Evolutionary conservation across 2,113 vertebrate species (phyloP).

Genomic region (Erythrolamprus reginae): DNA sequence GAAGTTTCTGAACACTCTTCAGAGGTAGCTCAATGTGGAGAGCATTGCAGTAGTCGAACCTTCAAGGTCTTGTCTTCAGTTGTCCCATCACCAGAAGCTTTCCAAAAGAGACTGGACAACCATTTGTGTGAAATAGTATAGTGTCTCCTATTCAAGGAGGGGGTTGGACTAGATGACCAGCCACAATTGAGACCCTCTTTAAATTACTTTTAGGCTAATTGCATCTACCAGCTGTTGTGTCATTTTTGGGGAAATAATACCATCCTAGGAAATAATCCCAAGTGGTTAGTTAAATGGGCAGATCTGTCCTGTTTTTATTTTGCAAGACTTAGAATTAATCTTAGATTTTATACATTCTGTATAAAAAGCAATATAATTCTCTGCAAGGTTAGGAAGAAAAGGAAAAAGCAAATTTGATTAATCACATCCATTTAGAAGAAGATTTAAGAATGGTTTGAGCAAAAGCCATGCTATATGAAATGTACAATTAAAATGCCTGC

Average conservation of each 20-base stretch:
- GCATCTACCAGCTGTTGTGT: not conserved
- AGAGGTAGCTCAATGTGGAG: too few species aligned
- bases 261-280: not conserved
- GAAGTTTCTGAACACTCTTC: too few species aligned
- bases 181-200: not conserved
- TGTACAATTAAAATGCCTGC: constrained; percentile 16
- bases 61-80: too few species aligned
- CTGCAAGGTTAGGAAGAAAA: not conserved
- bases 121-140: not conserved
- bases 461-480: not conserved
- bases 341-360: constrained; percentile 13
- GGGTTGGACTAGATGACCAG: not conserved
- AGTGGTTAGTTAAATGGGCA: not conserved
- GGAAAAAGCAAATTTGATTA: constrained; percentile 8
- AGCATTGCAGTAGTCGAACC: too few species aligned
- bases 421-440: not conserved
- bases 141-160: not conserved
- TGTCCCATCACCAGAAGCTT: not conserved
- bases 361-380: constrained; percentile 11
- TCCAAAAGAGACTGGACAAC: not conserved
- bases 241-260: not conserved
- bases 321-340: not conserved
- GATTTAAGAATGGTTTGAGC: not conserved
- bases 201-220: not conserved
- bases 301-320: not conserved